Evolutionary conservation across 35 echinoderm and acorn worm species (phyloP), one percentile per base, ranked within the genome.

Genomic region (Ptychodera flava): DNA sequence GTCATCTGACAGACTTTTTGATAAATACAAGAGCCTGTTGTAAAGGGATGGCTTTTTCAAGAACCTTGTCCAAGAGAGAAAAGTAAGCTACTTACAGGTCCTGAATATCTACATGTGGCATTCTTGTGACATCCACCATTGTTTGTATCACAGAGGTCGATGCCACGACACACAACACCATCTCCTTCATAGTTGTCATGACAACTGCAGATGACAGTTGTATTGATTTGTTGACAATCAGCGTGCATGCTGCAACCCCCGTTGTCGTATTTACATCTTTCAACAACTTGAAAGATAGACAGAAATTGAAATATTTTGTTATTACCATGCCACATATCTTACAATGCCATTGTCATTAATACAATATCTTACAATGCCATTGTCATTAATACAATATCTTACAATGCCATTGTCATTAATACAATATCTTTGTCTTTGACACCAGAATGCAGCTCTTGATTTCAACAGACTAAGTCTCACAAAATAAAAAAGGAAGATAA

Each of bases 181-280:
- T 94, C 89, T 15, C 92, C 92, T 52, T 91, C 77, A 76, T 88
- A 94, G 37, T 90, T 38, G 35, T 34, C 38, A 33, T 88, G 79
- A 82, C 92, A 94, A 31, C 29, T 64, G 27, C 92, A 94, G 0
- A 16, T 78, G 0, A 83, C 85, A 10, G 31, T 29, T n/a, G 36
- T 83, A 75, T 32, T 30, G 2, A 78, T 78, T 64, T 94, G 88
- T 0, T 37, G 35, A 52, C 92, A 94, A 35, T 36, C 52, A 31
- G 92, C 92, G 81, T 88, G 86, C 28, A 37, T 16, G 35, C 92
- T 94, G 32, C 92, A 94, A 22, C 89, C 92, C 33, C 92, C 92
- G 77, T 94, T 94, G 80, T 90, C 38, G 34, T 77, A 78, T 80
- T 37, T 37, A 76, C 92, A 94, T 35, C 76, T 36, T 77, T 94